phyloP scores from a whole-genome alignment of 2,113 vertebrate genomes.

The Brachyhypopomus gauderio region DNA sequence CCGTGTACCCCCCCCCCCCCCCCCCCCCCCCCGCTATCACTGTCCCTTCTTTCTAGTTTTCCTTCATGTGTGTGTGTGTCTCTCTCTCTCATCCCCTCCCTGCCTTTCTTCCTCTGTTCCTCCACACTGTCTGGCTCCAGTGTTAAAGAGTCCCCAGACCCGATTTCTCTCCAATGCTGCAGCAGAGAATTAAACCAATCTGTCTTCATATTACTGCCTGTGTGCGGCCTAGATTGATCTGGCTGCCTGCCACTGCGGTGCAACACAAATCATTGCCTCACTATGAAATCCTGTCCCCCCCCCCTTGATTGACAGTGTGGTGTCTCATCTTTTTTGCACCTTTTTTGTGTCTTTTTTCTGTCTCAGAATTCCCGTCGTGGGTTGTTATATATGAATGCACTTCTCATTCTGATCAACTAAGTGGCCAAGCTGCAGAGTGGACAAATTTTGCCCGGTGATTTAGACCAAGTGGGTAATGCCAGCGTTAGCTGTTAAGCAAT shows the following conservation, averaged over 20 bases:
- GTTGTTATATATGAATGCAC: slow-evolving; percentile 73
- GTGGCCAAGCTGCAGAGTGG: slow-evolving; percentile 20
- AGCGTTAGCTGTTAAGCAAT: neutral
- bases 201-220: slow-evolving; percentile 75
- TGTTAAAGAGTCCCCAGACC: slow-evolving; percentile 67
- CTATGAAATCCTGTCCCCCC: slow-evolving; percentile 65
- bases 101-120: slow-evolving; percentile 16
- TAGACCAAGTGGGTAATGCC: neutral
- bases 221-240: slow-evolving; percentile 72
- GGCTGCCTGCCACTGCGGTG: slow-evolving; percentile 63
- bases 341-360: slow-evolving; percentile 57
- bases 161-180: slow-evolving; percentile 65
- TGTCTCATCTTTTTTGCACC: slow-evolving; percentile 62
- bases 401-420: slow-evolving; percentile 63
- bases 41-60: neutral
- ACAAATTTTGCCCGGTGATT: slow-evolving; percentile 31
- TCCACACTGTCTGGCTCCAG: slow-evolving; percentile 59
- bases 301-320: slow-evolving; percentile 71
- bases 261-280: slow-evolving; percentile 64
- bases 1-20: neutral
- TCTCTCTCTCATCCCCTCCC: slow-evolving; percentile 15
- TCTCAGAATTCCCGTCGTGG: slow-evolving; percentile 58
- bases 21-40: neutral
- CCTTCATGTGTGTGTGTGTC: neutral
- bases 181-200: slow-evolving; percentile 73